Percentiles rank a stretch among this genome's conserved stretches.
phyloP scores from a whole-genome alignment of 2,888 invertebrate species.

The Oscheius myriophilus region DNA sequence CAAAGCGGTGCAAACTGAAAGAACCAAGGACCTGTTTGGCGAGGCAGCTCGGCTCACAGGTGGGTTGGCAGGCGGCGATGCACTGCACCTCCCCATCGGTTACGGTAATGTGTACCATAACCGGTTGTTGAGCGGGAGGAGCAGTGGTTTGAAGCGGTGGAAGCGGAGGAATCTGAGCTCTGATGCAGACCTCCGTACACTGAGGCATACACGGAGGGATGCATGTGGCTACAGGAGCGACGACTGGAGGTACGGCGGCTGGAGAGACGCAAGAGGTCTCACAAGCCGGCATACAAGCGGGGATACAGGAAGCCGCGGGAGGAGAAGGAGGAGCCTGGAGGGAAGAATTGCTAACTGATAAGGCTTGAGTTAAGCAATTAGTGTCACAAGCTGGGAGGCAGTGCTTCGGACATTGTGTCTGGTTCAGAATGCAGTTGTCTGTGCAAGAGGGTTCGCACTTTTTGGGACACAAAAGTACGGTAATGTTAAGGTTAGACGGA shows the following conservation, averaged over 20 bases:
- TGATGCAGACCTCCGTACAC: conserved; percentile 19
- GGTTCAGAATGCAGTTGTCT: conserved; percentile 16
- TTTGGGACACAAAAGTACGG: conserved; percentile 37
- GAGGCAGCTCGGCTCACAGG: conserved; percentile 43
- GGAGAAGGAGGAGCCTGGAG: neutral
- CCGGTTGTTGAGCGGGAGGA: neutral
- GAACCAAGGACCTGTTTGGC: conserved; percentile 17
- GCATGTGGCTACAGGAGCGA: conserved; percentile 31
- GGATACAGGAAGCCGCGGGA: conserved; percentile 32
- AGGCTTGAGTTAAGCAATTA: conserved; percentile 12
- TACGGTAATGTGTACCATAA: conserved; percentile 39
- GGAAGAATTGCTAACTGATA: neutral
- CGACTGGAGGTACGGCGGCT: conserved; percentile 18
- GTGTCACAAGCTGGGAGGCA: conserved; percentile 16
- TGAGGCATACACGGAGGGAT: conserved; percentile 29
- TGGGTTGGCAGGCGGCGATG: conserved; percentile 40
- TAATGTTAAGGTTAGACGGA: conserved; percentile 1
- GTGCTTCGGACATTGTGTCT: conserved; percentile 8
- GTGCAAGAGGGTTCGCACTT: conserved; percentile 41
- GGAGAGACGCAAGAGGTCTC: conserved; percentile 35
- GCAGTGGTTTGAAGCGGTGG: neutral
- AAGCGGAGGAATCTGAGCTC: neutral
- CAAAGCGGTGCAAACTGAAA: conserved; percentile 1
- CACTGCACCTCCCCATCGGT: conserved; percentile 46
- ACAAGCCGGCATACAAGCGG: conserved; percentile 53